Percentiles rank a stretch among this genome's conserved stretches.
Evolutionary conservation across 2,797 vertebrate genomes (phyloP).

Genomic region (Acanthornis magna): DNA sequence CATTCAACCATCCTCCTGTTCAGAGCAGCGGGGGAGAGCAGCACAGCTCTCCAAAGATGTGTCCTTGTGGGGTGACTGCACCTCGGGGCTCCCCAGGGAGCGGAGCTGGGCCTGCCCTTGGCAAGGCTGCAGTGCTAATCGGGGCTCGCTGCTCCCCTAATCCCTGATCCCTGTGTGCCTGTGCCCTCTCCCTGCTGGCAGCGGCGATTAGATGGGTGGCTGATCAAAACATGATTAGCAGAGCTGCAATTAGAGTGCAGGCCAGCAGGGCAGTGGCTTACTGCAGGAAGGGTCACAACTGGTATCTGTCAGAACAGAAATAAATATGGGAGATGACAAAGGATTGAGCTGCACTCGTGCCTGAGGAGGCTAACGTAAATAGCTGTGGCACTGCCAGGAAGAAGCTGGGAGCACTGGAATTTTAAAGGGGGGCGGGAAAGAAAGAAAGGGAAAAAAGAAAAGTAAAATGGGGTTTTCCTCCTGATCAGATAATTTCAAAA

Average conservation of each 20-base stretch:
- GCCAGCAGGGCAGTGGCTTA: conserved; percentile 32
- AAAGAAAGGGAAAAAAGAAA: background rate
- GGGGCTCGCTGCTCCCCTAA: conserved; percentile 32
- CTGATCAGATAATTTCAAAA: background rate
- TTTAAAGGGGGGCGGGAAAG: fast-evolving
- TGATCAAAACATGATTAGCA: conserved; percentile 37
- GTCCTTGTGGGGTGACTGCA: background rate
- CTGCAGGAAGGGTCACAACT: background rate
- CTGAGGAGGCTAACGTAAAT: background rate
- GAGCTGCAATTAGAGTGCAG: conserved; percentile 35
- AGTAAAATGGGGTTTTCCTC: background rate
- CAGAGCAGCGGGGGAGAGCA: background rate
- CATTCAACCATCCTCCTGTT: fast-evolving
- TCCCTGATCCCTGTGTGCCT: conserved; percentile 21
- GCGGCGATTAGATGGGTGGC: background rate
- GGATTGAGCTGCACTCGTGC: background rate
- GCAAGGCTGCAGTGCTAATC: background rate
- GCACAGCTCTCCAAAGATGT: background rate
- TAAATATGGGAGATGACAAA: background rate
- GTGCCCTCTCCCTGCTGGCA: background rate
- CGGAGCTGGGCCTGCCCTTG: no score
- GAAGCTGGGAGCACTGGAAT: background rate
- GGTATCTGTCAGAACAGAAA: background rate
- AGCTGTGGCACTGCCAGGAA: background rate
- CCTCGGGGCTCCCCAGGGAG: background rate